Evolutionary conservation across 1,140 invertebrate species (phyloP).

Genomic region (Rhopalosiphum maidis): DNA sequence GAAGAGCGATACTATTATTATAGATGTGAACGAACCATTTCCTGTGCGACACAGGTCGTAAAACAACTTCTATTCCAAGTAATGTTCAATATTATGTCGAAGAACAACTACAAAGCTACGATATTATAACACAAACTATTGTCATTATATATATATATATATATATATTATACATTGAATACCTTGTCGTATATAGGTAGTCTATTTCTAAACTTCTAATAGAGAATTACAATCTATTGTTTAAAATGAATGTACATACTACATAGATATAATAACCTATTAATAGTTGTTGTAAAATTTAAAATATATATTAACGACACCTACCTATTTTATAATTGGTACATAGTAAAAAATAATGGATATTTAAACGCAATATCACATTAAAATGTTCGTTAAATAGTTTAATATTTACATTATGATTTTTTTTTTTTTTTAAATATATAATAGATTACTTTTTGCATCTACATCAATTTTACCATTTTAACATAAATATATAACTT

Average conservation of each 20-base stretch:
- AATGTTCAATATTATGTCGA: constrained; percentile 43
- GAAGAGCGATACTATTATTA: constrained; percentile 53
- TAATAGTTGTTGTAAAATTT: neutral
- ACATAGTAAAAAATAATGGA: neutral
- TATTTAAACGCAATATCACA: neutral
- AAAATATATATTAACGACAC: neutral
- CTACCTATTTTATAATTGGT: neutral
- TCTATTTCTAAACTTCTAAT: constrained; percentile 11
- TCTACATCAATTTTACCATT: neutral
- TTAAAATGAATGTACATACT: neutral
- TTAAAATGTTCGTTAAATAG: neutral
- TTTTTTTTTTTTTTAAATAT: neutral
- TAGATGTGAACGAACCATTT: constrained; percentile 56
- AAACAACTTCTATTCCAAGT: constrained; percentile 38
- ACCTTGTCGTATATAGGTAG: neutral
- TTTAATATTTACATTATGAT: neutral
- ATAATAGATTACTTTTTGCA: neutral
- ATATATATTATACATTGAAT: neutral
- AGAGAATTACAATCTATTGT: neutral
- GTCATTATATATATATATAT: neutral
- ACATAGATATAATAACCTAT: neutral
- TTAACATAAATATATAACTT: no score
- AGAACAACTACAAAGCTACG: neutral
- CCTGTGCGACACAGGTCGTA: constrained; percentile 46
- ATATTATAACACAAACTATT: neutral